These are phyloP conservation scores for Oreortyx pictus DNA, from an alignment of 2,797 vertebrate species.

Conservation along the genomic window DNA sequence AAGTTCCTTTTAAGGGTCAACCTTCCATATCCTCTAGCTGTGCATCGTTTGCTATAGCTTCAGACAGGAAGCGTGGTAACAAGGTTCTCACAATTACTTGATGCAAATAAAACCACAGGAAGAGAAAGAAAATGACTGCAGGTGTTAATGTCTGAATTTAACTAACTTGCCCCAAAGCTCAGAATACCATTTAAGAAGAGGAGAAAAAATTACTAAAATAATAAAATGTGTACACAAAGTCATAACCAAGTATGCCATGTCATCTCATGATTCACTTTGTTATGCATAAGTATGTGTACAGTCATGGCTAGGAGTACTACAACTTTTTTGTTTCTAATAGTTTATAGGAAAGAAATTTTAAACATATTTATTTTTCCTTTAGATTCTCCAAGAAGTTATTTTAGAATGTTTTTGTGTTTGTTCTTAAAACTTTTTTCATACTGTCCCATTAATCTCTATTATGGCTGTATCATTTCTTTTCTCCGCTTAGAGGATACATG, in stretches of 20 bases:
- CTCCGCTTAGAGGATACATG: not conserved
- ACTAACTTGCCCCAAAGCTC: not conserved
- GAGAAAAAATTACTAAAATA: rapidly evolving
- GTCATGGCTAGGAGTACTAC: rapidly evolving
- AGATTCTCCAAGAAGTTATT: not conserved
- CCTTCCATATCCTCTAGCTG: not conserved
- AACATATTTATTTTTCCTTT: not conserved
- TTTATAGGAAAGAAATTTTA: not conserved
- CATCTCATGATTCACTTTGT: not conserved
- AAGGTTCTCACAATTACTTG: not conserved
- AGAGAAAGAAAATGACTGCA: slow-evolving; percentile 22
- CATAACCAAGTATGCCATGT: not conserved
- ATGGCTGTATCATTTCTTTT: not conserved
- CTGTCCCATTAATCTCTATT: not conserved
- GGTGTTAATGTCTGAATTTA: slow-evolving; percentile 6
- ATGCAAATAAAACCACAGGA: slow-evolving; percentile 47
- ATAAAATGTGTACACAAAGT: not conserved
- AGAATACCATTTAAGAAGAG: not conserved
- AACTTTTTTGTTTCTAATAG: not conserved
- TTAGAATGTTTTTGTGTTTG: not conserved
- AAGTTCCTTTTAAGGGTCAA: not conserved
- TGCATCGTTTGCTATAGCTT: not conserved
- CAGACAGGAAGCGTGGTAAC: slow-evolving; percentile 34
- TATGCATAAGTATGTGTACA: not conserved
- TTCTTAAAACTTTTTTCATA: not conserved